Base-by-base conservation (phyloP, 2,113 vertebrate genomes). In the Crotalus helleri region DNA sequence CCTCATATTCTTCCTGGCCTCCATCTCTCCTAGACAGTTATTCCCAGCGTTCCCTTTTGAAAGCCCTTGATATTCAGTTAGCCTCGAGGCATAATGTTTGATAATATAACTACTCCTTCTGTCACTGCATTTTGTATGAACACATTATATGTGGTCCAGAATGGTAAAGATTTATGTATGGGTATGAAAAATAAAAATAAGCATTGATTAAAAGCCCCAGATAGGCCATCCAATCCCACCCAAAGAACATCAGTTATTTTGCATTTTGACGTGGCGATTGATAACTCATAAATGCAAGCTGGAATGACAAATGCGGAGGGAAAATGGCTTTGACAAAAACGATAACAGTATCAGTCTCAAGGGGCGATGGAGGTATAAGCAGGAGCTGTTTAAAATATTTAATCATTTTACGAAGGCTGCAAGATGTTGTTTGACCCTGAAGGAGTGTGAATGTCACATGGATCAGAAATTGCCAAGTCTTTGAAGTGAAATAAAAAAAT, bases 351-450 rank as follows among this genome's bases (percentile, higher is more conserved):
- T 99, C 98, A 98, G 98, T 99, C 98, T 99, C 99, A 96, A 98
- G 98, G 98, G 98, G 98, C 98, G 94, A 98, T 97, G 98, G 98
- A 98, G 98, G 98, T 98, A 98, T 98, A 98, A 98, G 98, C 98
- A 98, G 98, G 98, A 98, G 98, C 99, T 99, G 99, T 99, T 99
- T 99, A 99, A 99, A 99, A 99, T 99, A 99, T 99, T 99, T 99
- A 99, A 99, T 99, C 99, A 99, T 99, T 99, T 99, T 99, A 99
- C 98, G 98, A 98, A 99, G 98, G 98, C 98, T 98, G 98, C 97
- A 98, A 99, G 98, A 99, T 99, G 99, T 98, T 98, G 98, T 99
- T 99, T 99, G 99, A 99, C 99, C 99, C 99, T 99, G 99, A 98
- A 99, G 98, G 98, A 99, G 98, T 98, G 98, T 99, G 98, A 99